phyloP scores from a whole-genome alignment of 2,888 invertebrate species.

The Drosophila paracracens region DNA sequence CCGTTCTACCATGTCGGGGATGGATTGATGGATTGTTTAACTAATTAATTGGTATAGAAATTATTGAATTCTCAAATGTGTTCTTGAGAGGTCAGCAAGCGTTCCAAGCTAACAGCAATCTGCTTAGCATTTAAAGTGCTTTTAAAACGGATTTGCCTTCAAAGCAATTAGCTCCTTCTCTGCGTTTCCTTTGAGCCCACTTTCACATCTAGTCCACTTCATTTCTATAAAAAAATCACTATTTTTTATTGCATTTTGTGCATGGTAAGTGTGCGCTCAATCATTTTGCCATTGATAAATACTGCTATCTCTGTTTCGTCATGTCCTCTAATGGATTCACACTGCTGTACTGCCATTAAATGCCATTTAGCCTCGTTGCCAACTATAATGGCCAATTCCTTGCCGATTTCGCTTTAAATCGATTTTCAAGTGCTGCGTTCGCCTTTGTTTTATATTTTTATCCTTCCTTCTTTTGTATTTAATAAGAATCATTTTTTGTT shows the following conservation, averaged over 20 bases:
- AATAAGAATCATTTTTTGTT: neutral
- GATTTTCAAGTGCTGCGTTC: slow-evolving; percentile 29
- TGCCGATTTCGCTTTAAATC: slow-evolving; percentile 45
- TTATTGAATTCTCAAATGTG: slow-evolving; percentile 52
- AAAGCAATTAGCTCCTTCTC: slow-evolving; percentile 59
- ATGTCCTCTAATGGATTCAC: slow-evolving; percentile 34
- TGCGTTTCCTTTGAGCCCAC: slow-evolving; percentile 18
- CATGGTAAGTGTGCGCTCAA: slow-evolving; percentile 47
- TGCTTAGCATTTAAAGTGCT: slow-evolving; percentile 69
- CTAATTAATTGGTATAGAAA: slow-evolving; percentile 65
- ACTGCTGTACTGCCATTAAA: slow-evolving; percentile 22
- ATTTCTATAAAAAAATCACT: neutral
- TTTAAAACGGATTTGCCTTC: slow-evolving; percentile 47
- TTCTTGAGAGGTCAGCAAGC: slow-evolving; percentile 19
- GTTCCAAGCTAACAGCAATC: slow-evolving; percentile 10
- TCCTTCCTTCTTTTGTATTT: neutral
- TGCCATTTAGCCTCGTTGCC: slow-evolving; percentile 44
- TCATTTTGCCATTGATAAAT: slow-evolving; percentile 71
- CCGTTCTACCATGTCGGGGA: slow-evolving; percentile 19
- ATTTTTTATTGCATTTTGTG: slow-evolving; percentile 27
- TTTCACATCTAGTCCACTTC: neutral
- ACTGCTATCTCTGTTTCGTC: slow-evolving; percentile 31
- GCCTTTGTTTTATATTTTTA: slow-evolving; percentile 6
- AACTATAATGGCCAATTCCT: slow-evolving; percentile 38
- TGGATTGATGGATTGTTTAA: slow-evolving; percentile 61